These are phyloP conservation scores for Ciconia boyciana DNA, from an alignment of 2,113 vertebrate species.

Conservation along the genomic window DNA sequence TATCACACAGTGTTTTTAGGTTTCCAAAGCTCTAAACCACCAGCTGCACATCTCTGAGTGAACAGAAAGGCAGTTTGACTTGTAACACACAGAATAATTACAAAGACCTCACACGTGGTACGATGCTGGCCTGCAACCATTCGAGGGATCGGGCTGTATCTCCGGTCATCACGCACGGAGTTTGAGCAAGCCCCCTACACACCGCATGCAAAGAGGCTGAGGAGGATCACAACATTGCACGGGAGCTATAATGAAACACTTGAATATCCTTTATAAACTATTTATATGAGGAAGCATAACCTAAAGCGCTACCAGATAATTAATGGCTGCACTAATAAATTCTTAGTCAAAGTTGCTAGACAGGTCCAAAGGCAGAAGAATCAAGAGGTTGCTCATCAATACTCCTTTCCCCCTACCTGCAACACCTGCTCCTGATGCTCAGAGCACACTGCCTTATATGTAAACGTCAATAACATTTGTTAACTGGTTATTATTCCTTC, in stretches of 20 bases:
- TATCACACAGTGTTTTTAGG: background rate
- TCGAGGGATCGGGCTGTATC: background rate
- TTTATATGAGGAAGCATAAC: background rate
- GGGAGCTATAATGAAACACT: background rate
- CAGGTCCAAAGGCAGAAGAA: background rate
- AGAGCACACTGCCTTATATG: background rate
- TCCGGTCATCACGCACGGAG: background rate
- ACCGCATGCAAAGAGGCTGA: rapidly evolving
- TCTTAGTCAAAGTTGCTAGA: background rate
- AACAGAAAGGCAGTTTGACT: background rate
- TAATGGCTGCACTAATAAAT: background rate
- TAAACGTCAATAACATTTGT: background rate
- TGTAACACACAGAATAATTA: background rate
- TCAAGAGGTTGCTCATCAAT: background rate
- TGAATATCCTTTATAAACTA: background rate
- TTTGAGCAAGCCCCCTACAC: background rate
- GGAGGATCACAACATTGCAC: background rate
- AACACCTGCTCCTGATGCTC: background rate
- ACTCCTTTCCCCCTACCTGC: background rate
- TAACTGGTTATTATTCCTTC: constrained; percentile 6
- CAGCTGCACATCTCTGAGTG: background rate
- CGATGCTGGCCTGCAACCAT: rapidly evolving
- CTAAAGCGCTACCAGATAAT: background rate
- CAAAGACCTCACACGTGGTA: background rate
- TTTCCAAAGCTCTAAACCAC: background rate